A percentile compares a stretch with the other conserved stretches of the same genome.
Evolutionary conservation across 2,888 invertebrate genomes (phyloP).

Genomic region (Fragum sueziense): DNA sequence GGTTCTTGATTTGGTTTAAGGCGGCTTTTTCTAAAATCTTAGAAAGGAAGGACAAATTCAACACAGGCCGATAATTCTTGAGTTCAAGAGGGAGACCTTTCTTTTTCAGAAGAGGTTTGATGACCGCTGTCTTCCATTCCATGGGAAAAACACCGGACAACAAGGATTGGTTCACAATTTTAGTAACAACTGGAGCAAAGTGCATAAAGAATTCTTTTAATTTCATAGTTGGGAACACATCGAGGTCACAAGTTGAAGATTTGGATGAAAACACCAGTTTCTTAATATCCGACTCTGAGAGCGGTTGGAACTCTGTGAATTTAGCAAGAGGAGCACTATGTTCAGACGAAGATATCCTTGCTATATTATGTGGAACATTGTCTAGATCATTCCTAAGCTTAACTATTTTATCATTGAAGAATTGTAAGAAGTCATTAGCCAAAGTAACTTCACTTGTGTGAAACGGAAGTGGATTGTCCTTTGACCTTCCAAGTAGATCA

Average conservation of each 20-base stretch:
- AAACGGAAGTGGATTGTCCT: too few relatives aligned
- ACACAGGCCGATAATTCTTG: too few relatives aligned
- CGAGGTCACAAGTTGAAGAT: conserved; percentile 34
- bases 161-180: conserved; percentile 29
- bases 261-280: conserved; percentile 26
- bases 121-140: too few relatives aligned
- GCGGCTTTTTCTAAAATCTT: too few relatives aligned
- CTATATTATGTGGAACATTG: conserved; percentile 29
- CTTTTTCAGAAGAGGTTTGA: too few relatives aligned
- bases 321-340: neutral
- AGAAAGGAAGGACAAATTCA: conserved; percentile 1
- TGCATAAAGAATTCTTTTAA: conserved; percentile 20
- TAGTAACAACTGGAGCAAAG: conserved; percentile 23
- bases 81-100: too few relatives aligned
- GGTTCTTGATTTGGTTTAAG: conserved; percentile 32
- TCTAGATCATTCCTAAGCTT: too few relatives aligned
- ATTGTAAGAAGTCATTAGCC: conserved; percentile 40
- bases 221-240: conserved; percentile 30
- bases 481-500: too few relatives aligned
- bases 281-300: conserved; percentile 17
- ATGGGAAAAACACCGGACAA: conserved; percentile 20
- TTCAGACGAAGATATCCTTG: too few relatives aligned
- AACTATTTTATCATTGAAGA: too few relatives aligned
- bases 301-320: conserved; percentile 20
- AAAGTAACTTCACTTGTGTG: conserved; percentile 26